Evolutionary conservation across 2,113 vertebrate species (phyloP).

Genomic region (Aix galericulata): DNA sequence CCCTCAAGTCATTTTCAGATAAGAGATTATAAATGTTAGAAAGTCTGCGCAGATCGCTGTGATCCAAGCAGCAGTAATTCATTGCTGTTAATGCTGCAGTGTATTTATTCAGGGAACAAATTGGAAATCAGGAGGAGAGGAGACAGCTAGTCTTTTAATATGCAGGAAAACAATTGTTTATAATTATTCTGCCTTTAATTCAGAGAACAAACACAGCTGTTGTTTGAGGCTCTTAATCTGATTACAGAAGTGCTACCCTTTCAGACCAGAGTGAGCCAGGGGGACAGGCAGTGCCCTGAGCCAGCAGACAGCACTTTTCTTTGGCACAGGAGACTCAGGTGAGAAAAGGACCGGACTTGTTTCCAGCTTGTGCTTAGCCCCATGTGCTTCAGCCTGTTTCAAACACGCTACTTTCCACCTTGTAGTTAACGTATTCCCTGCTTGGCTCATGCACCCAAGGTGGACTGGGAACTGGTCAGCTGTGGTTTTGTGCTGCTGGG

Average conservation of each 20-base stretch:
- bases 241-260: slow-evolving; percentile 64
- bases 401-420: background rate
- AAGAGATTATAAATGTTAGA: slow-evolving; percentile 65
- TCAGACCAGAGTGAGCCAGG: background rate
- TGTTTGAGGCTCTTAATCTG: slow-evolving; percentile 68
- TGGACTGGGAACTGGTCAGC: background rate
- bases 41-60: slow-evolving; percentile 14
- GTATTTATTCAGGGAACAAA: slow-evolving; percentile 61
- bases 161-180: slow-evolving; percentile 72
- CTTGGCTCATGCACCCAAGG: background rate
- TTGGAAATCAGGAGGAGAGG: slow-evolving; percentile 47
- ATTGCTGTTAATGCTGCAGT: slow-evolving; percentile 23
- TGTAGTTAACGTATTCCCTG: background rate
- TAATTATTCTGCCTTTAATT: slow-evolving; percentile 73
- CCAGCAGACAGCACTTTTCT: background rate
- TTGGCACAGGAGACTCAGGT: background rate
- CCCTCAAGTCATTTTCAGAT: slow-evolving; percentile 59
- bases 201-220: slow-evolving; percentile 79
- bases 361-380: background rate
- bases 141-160: slow-evolving; percentile 68
- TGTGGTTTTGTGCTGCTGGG: background rate
- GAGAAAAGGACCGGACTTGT: background rate
- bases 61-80: slow-evolving; percentile 45
- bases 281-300: background rate
- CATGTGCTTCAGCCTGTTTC: background rate